A percentile compares a stretch with the other conserved stretches of the same genome.
phyloP scores from a whole-genome alignment of 2,888 invertebrate species.

The Linyphia triangularis region DNA sequence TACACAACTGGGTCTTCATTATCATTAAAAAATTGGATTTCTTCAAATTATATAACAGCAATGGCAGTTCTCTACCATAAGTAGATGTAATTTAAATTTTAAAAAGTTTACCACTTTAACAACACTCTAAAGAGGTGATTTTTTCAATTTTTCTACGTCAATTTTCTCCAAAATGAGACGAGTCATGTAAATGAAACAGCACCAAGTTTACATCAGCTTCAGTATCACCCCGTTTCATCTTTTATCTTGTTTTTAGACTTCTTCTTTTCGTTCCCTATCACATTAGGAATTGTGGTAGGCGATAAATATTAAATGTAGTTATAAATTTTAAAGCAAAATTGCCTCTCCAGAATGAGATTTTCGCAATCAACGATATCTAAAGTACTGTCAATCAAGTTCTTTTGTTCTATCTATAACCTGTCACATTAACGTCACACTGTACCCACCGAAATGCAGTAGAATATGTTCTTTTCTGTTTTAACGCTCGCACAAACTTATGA shows the following conservation, averaged over 20 bases:
- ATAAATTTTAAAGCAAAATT: conserved; percentile 75
- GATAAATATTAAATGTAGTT: conserved; percentile 74
- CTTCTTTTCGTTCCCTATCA: not conserved
- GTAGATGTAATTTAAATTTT: not conserved
- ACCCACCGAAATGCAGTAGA: not conserved
- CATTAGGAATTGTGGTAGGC: not conserved
- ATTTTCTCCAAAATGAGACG: conserved; percentile 17
- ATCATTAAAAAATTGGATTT: too few relatives aligned
- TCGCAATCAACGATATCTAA: conserved; percentile 70
- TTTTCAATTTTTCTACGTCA: conserved; percentile 42
- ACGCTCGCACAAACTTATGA: conserved; percentile 51
- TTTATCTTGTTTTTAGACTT: not conserved
- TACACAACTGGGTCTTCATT: too few relatives aligned
- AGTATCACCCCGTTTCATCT: conserved; percentile 19
- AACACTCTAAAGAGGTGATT: not conserved
- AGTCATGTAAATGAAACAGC: conserved; percentile 12
- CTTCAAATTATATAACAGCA: too few relatives aligned
- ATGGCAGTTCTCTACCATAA: too few relatives aligned
- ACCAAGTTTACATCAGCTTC: conserved; percentile 10
- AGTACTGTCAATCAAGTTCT: conserved; percentile 63
- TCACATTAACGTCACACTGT: conserved; percentile 64
- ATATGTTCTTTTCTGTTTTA: conserved; percentile 45
- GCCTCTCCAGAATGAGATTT: conserved; percentile 59
- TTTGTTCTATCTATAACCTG: conserved; percentile 64
- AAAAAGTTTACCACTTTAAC: not conserved